Evolutionary conservation across 2,113 vertebrate species (phyloP).

Genomic region (Trachemys scripta): DNA sequence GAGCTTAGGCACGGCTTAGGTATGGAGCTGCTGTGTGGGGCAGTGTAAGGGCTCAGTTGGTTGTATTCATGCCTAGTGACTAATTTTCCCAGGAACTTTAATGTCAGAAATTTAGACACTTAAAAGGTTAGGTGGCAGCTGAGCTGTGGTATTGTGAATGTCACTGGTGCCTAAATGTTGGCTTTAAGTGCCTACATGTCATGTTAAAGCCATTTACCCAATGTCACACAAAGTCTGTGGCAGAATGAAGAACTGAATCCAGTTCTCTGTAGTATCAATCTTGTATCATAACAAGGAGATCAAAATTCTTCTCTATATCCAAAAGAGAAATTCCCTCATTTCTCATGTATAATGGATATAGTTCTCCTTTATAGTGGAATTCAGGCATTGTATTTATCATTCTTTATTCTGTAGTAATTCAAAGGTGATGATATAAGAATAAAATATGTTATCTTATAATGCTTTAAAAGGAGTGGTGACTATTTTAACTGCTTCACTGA

Average conservation of each 20-base stretch:
- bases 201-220: background rate
- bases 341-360: background rate
- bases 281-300: background rate
- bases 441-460: background rate
- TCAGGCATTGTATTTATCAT: background rate
- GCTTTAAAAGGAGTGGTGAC: background rate
- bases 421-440: background rate
- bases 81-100: too few species aligned
- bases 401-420: background rate
- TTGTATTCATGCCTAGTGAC: too few species aligned
- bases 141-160: too few species aligned
- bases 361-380: background rate
- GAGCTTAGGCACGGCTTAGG: too few species aligned
- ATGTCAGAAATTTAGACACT: too few species aligned
- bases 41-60: too few species aligned
- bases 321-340: background rate
- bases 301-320: background rate
- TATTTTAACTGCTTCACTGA: background rate
- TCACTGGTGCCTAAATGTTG: too few species aligned
- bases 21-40: too few species aligned
- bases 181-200: too few species aligned
- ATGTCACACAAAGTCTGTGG: background rate
- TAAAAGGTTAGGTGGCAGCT: too few species aligned
- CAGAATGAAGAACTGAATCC: background rate
- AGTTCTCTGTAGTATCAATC: accelerated